Evolutionary conservation across 1,140 invertebrate species (phyloP), one percentile per base, ranked within the genome.

Genomic region (Diabrotica undecimpunctata): DNA sequence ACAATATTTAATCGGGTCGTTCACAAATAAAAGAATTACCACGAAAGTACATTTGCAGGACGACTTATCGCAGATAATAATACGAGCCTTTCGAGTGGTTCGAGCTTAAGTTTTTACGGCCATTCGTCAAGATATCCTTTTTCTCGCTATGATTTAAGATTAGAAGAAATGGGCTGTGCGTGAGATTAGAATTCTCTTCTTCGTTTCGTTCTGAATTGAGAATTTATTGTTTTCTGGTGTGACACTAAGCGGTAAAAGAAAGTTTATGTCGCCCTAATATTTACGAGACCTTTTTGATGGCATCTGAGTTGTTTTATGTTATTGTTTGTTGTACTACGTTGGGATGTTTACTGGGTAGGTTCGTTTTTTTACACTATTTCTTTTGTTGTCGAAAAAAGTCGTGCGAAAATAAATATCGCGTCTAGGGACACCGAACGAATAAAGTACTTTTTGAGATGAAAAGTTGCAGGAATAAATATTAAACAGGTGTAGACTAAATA

Each of bases 91-190:
- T 12, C 57, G 41, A 67, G 62, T 67, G 66, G 50, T 60, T 62
- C 55, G 41, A 50, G 65, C 62, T 59, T 50, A 61, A 61, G 59
- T 52, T 58, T 56, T 65, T 51, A 13, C 57, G 52, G 62, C 61
- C 67, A 69, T 69, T 67, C 64, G 65, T 69, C 64, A 67, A 70
- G 68, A 72, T 72, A 72, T 65, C 41, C n/a, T 6, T 46, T 46
- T 6, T 67, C 62, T 53, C 13, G 66, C 68, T 59, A 70, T 72
- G 67, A 72, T 72, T 70, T 66, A 70, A 67, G 70, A 72, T 72
- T 72, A 70, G 56, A 61, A 39, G 67, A 69, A 71, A 71, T 70
- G 70, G 66, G 68, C 66, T 64, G 68, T 67, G 64, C 61, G 41
- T 61, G 56, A 72, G 70, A 72, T 72, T 72, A 71, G 67, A 68